Evolutionary conservation across 2,113 vertebrate species (phyloP), one percentile per base, ranked within the genome.

Genomic region (Odontophorus gujanensis): DNA sequence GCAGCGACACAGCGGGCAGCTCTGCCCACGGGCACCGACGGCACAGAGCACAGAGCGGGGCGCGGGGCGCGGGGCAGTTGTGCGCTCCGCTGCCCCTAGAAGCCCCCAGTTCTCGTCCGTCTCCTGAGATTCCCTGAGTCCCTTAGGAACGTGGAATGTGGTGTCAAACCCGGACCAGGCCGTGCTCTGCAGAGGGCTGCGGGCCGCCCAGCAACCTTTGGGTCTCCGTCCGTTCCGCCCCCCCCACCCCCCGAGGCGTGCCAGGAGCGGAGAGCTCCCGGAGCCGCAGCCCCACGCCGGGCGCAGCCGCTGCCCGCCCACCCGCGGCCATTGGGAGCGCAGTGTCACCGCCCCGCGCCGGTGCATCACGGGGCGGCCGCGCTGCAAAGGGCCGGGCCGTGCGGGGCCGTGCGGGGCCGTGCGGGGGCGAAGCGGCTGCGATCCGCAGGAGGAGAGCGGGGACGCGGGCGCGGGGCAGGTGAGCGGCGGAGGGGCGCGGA

Each of bases 41-140:
- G 30, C 50, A 1, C 43, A n/a, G 47, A 25, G 28, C 40, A 32
- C 34, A 19, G 32, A 65, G n/a, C n/a, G 25, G 53, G 66, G 48
- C 48, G 24, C 48, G 11, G 16, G 19, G 34, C 40, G n/a, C 53
- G 38, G 47, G 26, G 80, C 65, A 47, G 25, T 6, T 0, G 0
- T 4, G 21, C 38, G 26, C 77, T 61, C 16, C 20, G 11, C 55
- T 57, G 24, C 36, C 71, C 13, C 43, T 9, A 15, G 45, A 32
- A 73, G 18, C 38, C 86, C 28, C n/a, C 62, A 9, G 25, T 50
- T 50, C 30, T 61, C 22, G 12, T 28, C 38, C 6, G 32, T 43
- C 40, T 34, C 15, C 2, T 30, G 28, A 26, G 12, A 22, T 43
- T 58, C 58, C n/a, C 28, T 43, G 42, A 4, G 28, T 66, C 40